phyloP scores from a whole-genome alignment of 2,113 vertebrate species.

The Phyllopteryx taeniolatus region DNA sequence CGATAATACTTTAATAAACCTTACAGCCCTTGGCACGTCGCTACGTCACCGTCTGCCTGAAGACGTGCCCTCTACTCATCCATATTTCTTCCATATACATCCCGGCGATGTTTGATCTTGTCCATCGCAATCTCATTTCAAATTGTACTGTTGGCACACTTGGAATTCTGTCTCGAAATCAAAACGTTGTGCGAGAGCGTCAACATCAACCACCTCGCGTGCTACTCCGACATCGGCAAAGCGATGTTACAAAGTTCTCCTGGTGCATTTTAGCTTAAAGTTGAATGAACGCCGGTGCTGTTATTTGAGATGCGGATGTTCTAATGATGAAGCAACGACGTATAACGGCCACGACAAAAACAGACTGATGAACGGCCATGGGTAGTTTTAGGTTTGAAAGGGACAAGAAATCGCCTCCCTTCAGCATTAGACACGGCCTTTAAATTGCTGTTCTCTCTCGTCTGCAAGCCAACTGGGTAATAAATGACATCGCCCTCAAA shows the following conservation, averaged over 20 bases:
- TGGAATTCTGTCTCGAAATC: not conserved
- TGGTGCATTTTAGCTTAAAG: not conserved
- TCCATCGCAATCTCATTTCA: not conserved
- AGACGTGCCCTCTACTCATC: slow-evolving; percentile 37
- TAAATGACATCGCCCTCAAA: not conserved
- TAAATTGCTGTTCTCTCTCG: not conserved
- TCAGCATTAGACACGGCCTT: not conserved
- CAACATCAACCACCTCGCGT: not conserved
- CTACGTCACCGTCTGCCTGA: slow-evolving; percentile 55
- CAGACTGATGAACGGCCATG: not conserved
- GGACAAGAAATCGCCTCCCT: not conserved
- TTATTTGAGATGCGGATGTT: not conserved
- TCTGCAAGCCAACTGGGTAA: not conserved
- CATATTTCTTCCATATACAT: slow-evolving; percentile 16
- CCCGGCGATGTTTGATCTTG: not conserved
- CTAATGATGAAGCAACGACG: not conserved
- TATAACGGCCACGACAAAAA: slow-evolving; percentile 2
- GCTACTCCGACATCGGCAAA: not conserved
- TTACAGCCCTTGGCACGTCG: slow-evolving; percentile 45
- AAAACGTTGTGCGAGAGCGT: slow-evolving; percentile 1
- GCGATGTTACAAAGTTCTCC: not conserved
- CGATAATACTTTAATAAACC: slow-evolving; percentile 50
- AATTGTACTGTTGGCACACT: not conserved
- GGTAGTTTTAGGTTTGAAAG: not conserved
- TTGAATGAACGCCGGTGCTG: not conserved